A percentile compares a stretch with the other conserved stretches of the same genome.
Conservation (phyloP, 2,888 invertebrate species). For the Phyllotreta striolata region DNA sequence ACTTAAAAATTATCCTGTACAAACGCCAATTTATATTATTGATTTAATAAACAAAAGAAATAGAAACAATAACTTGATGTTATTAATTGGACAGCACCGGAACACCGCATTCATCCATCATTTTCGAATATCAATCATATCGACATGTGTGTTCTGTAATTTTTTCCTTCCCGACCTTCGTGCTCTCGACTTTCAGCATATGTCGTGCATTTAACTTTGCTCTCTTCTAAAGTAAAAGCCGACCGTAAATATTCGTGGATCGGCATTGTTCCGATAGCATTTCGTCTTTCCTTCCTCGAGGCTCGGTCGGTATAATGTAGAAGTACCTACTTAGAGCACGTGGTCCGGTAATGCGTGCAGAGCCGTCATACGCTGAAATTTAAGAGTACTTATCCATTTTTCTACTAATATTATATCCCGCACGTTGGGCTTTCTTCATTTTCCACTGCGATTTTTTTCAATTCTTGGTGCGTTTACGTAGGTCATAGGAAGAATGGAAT, state of each 20-base stretch:
- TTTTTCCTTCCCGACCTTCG: conserved; percentile 17
- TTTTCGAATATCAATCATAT: not conserved
- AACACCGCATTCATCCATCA: not conserved
- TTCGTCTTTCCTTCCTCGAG: conserved; percentile 11
- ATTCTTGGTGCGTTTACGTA: conserved; percentile 22
- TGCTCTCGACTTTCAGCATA: conserved; percentile 16
- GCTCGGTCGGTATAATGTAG: not conserved
- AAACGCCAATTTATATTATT: too few species aligned
- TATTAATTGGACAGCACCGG: too few species aligned
- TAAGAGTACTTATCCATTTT: too few species aligned
- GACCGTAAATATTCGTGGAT: not conserved
- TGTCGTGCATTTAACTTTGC: conserved; percentile 12
- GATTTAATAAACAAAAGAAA: too few species aligned
- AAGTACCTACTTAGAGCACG: conserved; percentile 5
- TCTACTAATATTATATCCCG: too few species aligned
- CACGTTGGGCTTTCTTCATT: too few species aligned
- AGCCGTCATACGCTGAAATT: too few species aligned
- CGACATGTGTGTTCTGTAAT: conserved; percentile 20
- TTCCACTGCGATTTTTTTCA: conserved; percentile 12
- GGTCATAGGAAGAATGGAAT: conserved; percentile 22
- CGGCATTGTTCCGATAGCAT: conserved; percentile 11
- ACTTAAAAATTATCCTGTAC: too few species aligned
- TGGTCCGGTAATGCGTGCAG: not conserved
- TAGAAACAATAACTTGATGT: too few species aligned
- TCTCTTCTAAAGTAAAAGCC: not conserved